Percentiles rank a stretch among this genome's conserved stretches.
Conservation (phyloP, 2,113 vertebrate genomes). For the Vicugna pacos region DNA sequence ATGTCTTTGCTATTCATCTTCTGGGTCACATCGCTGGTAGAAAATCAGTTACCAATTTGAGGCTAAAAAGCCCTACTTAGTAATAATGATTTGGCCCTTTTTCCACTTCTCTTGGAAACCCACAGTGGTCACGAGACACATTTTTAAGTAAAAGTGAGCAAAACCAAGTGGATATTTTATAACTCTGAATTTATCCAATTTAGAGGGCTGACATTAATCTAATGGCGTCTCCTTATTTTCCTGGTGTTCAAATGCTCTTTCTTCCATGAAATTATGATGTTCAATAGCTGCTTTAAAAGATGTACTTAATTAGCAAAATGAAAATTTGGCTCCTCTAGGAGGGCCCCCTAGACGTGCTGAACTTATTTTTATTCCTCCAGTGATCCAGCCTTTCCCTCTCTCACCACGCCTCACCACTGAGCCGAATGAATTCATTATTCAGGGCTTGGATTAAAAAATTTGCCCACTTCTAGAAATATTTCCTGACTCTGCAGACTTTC, state of each 20-base stretch:
- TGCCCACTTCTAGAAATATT: neutral
- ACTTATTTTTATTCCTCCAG: neutral
- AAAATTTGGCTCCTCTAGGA: neutral
- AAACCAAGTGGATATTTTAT: neutral
- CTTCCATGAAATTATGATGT: constrained; percentile 23
- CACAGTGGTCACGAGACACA: neutral
- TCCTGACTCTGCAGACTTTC: neutral
- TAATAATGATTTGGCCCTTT: neutral
- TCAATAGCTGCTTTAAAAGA: constrained; percentile 17
- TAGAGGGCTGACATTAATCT: neutral
- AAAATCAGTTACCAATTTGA: neutral
- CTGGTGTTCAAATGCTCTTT: neutral
- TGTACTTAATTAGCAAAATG: constrained; percentile 51
- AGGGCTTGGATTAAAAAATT: neutral
- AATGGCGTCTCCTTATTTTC: constrained; percentile 13
- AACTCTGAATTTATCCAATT: neutral
- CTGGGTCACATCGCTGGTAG: neutral
- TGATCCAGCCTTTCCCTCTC: neutral
- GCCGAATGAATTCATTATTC: neutral
- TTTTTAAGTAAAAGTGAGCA: constrained; percentile 5
- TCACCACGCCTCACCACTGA: neutral
- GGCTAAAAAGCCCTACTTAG: neutral
- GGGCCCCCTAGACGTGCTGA: neutral
- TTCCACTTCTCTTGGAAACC: neutral
- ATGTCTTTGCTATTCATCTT: neutral